Evolutionary conservation across 2,888 invertebrate species (phyloP).

Genomic region (Tetragnatha montana): DNA sequence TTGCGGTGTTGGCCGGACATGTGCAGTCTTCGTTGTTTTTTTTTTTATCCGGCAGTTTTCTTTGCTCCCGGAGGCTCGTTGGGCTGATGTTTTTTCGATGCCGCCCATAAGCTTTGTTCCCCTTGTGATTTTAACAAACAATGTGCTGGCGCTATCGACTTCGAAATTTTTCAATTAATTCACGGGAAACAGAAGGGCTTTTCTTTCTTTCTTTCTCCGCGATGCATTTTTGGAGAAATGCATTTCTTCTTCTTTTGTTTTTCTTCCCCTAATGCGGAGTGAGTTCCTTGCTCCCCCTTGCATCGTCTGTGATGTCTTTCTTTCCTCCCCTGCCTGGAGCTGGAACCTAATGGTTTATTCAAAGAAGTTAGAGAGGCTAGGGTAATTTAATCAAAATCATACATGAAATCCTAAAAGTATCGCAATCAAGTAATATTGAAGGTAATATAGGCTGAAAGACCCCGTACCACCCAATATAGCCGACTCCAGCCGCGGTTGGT

Average conservation of each 20-base stretch:
- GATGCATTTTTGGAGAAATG: neutral
- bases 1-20: conserved; percentile 66
- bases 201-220: conserved; percentile 6
- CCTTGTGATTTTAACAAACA: conserved; percentile 63
- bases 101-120: conserved; percentile 40
- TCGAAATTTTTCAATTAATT: conserved; percentile 64
- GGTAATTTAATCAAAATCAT: too few species aligned
- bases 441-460: too few species aligned
- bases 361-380: neutral
- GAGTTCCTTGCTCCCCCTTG: neutral
- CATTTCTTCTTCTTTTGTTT: neutral
- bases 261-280: neutral
- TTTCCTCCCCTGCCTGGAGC: neutral
- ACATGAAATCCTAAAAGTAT: too few species aligned
- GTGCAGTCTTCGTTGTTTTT: conserved; percentile 47
- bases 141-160: conserved; percentile 44
- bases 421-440: too few species aligned
- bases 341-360: neutral
- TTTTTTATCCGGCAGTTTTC: conserved; percentile 16
- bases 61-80: conserved; percentile 25
- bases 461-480: too few species aligned
- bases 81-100: conserved; percentile 54
- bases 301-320: neutral
- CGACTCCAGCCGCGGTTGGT: too few species aligned
- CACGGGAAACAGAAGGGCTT: neutral